phyloP scores from a whole-genome alignment of 2,113 vertebrate species.

The Microtus ochrogaster region DNA sequence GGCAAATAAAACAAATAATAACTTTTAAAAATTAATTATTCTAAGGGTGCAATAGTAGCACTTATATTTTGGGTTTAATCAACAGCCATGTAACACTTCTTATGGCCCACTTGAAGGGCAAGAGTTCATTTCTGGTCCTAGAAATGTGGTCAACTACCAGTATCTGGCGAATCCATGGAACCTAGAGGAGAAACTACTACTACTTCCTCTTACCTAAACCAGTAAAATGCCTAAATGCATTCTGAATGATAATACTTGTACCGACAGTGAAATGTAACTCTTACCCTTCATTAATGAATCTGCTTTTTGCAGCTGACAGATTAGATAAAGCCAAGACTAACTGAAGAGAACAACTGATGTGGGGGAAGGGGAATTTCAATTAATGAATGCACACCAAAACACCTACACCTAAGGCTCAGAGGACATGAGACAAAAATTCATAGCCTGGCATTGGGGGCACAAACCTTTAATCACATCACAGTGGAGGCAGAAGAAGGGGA shows the following conservation, averaged over 20 bases:
- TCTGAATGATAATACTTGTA: not conserved
- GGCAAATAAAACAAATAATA: not conserved
- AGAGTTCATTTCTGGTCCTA: not conserved
- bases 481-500: not conserved
- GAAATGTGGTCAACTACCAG: not conserved
- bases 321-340: not conserved
- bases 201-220: not conserved
- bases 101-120: not conserved
- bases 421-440: not conserved
- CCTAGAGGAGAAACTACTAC: not conserved
- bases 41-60: not conserved
- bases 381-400: not conserved
- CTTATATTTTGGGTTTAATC: not conserved
- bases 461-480: not conserved
- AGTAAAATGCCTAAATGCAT: not conserved
- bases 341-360: not conserved
- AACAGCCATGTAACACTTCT: not conserved
- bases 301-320: not conserved
- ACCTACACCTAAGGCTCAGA: not conserved
- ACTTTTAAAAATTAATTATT: not conserved
- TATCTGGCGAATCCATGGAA: not conserved
- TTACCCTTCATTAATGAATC: not conserved
- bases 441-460: not conserved
- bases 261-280: not conserved
- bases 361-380: not conserved